Base-by-base conservation (phyloP, 1,140 invertebrate genomes). In the Tetragnatha versicolor region DNA sequence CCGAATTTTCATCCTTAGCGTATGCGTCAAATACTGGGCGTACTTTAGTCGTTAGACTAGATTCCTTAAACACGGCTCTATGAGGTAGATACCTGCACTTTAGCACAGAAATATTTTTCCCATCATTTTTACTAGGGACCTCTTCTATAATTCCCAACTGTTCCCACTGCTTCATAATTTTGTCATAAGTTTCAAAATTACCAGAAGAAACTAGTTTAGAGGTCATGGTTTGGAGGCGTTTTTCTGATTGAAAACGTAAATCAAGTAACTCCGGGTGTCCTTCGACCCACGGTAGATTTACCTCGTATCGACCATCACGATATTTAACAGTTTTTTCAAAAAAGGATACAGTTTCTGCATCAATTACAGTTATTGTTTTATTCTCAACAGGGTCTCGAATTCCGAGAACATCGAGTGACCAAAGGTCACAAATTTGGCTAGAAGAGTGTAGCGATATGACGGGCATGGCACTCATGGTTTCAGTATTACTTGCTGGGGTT, bases 361-460 rank as follows among this genome's bases (percentile, higher is more conserved):
- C 47, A 7, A 51, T 51, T 51, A n/a, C 47, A 5, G 5, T n/a
- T 51, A 4, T n/a, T 51, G 47, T 20, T 51, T 51, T 51, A n/a
- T 51, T 51, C 22, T 51, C 47, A n/a, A 51, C 17, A n/a, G 47
- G 47, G 22, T 51, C 47, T 7, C 6, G 6, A 7, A 51, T 51
- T n/a, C 47, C 47, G 22, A 51, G 17, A 51, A 51, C n/a, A 51
- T 7, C 47, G 5, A 51, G 22, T 51, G 47, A 51, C 47, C 47
- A 51, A 51, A 51, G 5, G 47, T 51, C n/a, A n/a, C 47, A 51
- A 51, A 51, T 51, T 51, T 51, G 17, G 47, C 47, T 51, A 7
- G 47, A 14, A n/a, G 5, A n/a, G 17, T 7, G 17, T n/a, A 51
- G 17, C 47, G 47, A 51, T n/a, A 51, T 51, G 17, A 51, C n/a